Conservation (phyloP, 2,113 vertebrate genomes). For the Rhineura floridana region DNA sequence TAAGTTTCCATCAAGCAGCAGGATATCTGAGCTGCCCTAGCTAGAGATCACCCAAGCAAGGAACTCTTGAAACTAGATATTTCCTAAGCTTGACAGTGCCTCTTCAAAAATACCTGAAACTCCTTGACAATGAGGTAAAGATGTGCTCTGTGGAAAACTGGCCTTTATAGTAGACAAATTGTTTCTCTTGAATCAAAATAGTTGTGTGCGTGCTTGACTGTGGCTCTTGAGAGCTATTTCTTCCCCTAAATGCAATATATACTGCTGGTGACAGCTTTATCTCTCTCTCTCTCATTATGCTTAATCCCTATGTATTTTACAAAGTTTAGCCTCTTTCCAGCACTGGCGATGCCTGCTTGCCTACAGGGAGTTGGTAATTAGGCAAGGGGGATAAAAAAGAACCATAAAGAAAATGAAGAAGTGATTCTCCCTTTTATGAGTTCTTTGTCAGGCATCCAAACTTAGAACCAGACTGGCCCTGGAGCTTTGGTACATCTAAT, state of each 20-base stretch:
- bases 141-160: not conserved
- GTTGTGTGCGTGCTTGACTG: not conserved
- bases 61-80: too few relatives aligned
- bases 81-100: too few relatives aligned
- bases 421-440: not conserved
- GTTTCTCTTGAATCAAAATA: not conserved
- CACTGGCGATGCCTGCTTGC: not conserved
- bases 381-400: not conserved
- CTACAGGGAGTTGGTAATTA: not conserved
- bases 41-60: not conserved
- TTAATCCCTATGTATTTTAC: not conserved
- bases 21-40: not conserved
- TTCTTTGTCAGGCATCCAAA: not conserved
- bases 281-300: not conserved
- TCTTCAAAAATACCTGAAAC: not conserved
- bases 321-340: not conserved
- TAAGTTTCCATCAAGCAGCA: not conserved
- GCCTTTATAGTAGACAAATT: not conserved
- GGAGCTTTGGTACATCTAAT: not conserved
- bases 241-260: not conserved
- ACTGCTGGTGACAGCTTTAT: not conserved
- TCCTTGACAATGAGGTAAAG: not conserved
- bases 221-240: not conserved
- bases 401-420: not conserved
- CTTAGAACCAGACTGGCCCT: too few relatives aligned